Percentiles rank a stretch among this genome's conserved stretches.
Evolutionary conservation across 2,113 vertebrate genomes (phyloP).

Genomic region (Tympanuchus pallidicinctus): DNA sequence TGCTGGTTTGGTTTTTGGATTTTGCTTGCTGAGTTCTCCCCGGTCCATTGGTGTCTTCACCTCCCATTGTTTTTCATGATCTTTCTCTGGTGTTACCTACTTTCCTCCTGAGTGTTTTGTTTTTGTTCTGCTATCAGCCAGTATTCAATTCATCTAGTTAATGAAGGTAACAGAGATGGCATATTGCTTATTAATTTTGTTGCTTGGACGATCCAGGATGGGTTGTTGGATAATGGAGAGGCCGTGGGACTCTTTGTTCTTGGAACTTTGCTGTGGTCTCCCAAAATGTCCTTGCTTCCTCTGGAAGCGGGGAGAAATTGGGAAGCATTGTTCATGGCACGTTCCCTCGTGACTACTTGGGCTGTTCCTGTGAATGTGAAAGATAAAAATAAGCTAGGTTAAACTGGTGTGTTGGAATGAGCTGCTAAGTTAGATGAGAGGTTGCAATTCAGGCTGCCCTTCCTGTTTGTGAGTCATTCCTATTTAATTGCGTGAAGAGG

Average conservation of each 20-base stretch:
- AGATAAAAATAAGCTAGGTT: constrained; percentile 24
- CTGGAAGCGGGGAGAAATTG: neutral
- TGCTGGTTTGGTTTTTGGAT: neutral
- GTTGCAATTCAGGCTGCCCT: neutral
- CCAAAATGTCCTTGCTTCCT: neutral
- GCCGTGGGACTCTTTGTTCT: neutral
- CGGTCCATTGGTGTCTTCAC: neutral
- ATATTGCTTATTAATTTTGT: neutral
- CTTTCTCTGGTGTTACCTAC: neutral
- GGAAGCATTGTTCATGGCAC: neutral
- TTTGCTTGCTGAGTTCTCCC: neutral
- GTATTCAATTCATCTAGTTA: neutral
- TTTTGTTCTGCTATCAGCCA: neutral
- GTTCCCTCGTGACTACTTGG: neutral
- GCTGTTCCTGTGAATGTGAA: neutral
- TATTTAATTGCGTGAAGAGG: neutral
- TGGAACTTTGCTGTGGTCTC: neutral
- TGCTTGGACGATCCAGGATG: neutral
- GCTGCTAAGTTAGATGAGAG: constrained; percentile 6
- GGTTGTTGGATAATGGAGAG: neutral
- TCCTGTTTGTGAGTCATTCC: constrained; percentile 44
- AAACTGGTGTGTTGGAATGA: neutral
- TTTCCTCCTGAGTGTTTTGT: neutral
- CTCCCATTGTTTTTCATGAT: neutral
- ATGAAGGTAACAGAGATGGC: neutral